Percentiles rank a stretch among this genome's conserved stretches.
Conservation (phyloP, 2,797 vertebrate species). For the Discoglossus pictus region DNA sequence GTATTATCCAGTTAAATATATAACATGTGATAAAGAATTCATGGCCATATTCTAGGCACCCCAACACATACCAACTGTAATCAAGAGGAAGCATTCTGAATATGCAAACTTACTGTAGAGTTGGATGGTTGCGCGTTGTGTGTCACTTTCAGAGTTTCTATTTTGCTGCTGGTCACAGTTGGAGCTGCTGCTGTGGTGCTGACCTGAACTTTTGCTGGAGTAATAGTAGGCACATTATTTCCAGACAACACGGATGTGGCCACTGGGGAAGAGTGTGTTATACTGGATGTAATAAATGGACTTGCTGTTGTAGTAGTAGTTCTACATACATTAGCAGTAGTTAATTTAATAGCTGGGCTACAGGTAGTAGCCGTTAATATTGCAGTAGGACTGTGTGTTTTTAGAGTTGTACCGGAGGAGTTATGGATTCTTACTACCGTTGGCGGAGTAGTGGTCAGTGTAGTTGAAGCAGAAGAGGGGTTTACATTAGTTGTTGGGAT, state of each 20-base stretch:
- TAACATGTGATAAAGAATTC: too few species aligned
- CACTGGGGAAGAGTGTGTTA: not conserved
- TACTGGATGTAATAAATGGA: constrained; percentile 9
- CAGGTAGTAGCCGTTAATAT: not conserved
- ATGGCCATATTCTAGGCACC: too few species aligned
- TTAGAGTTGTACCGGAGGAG: not conserved
- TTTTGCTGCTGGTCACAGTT: constrained; percentile 62
- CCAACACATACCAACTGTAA: too few species aligned
- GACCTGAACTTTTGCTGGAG: not conserved
- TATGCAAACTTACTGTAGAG: constrained; percentile 69
- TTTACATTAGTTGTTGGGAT: constrained; percentile 21
- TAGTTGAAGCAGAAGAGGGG: not conserved
- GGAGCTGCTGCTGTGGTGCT: constrained; percentile 47
- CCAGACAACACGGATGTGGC: not conserved
- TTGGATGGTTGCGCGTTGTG: constrained; percentile 56
- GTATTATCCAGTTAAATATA: too few species aligned
- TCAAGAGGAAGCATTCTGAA: too few species aligned
- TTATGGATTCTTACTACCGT: not conserved
- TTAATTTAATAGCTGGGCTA: constrained; percentile 7
- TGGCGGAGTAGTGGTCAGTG: not conserved
- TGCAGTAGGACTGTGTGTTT: constrained; percentile 2
- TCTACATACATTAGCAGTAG: not conserved
- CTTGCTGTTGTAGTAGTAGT: constrained; percentile 4
- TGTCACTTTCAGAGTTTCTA: constrained; percentile 59
- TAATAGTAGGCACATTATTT: not conserved